Percentiles rank a stretch among this genome's conserved stretches.
Conservation (phyloP, 2,888 invertebrate species). For the Cryptops parisi region DNA sequence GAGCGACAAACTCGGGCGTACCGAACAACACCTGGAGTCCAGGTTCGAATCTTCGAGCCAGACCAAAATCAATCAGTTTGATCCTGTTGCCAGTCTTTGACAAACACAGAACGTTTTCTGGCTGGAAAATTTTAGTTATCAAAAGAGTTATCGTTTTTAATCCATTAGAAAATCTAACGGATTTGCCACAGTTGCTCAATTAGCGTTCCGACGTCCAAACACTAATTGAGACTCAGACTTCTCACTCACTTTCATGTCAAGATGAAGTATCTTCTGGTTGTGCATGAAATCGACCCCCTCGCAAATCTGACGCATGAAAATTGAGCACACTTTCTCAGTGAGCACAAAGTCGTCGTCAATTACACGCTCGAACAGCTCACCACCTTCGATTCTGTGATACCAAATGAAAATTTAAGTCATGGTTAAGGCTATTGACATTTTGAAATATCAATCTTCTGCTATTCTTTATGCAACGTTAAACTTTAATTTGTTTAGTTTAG, state of each 20-base stretch:
- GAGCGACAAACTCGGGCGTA: constrained; percentile 97
- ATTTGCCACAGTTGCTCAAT: too few species aligned
- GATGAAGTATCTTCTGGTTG: constrained; percentile 81
- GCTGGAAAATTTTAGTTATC: constrained; percentile 41
- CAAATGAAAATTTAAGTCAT: too few species aligned
- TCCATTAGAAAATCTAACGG: too few species aligned
- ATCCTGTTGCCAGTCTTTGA: constrained; percentile 94
- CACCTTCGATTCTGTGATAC: constrained; percentile 78
- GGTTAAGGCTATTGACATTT: too few species aligned
- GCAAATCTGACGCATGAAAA: constrained; percentile 95
- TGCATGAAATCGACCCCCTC: constrained; percentile 97
- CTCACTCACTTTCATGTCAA: constrained; percentile 85
- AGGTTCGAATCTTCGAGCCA: constrained; percentile 83
- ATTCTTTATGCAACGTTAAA: too few species aligned
- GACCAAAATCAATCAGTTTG: constrained; percentile 96
- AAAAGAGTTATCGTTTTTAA: too few species aligned
- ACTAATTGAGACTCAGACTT: too few species aligned
- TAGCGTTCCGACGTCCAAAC: too few species aligned
- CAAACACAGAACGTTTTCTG: constrained; percentile 94
- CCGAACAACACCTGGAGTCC: constrained; percentile 81
- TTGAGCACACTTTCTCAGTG: constrained; percentile 89
- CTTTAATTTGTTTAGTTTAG: too few species aligned
- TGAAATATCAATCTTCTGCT: too few species aligned
- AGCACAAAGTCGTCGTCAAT: constrained; percentile 96
- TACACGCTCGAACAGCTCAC: constrained; percentile 95